Base-by-base conservation (phyloP, 2,797 vertebrate genomes). In the Sphaeramia orbicularis region DNA sequence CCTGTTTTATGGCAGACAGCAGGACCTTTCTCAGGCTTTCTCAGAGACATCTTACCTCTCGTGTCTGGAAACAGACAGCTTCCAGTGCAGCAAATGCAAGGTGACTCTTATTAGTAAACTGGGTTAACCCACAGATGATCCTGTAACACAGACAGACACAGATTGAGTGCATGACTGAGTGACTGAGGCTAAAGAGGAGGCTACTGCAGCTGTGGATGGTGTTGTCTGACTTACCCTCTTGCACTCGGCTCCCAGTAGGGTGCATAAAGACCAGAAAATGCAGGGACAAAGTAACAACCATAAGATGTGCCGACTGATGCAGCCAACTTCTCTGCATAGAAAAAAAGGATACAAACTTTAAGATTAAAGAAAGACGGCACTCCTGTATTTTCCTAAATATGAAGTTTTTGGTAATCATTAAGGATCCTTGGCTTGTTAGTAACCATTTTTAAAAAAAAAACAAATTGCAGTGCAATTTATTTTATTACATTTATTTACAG, bases 171-270 rank as follows among this genome's bases (percentile, higher is more conserved):
- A 36, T 11, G 18, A 58, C 2, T 13, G n/a, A 36, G 11, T 13
- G 14, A 24, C 10, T 13, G 13, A 37, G 7, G 16, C 12, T 47
- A 12, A 47, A 47, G 21, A 11, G 18, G 44, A 19, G 3, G 7
- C 16, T 5, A 6, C 10, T 8, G 21, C 8, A 21, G 21, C 4
- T 45, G 44, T 19, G 16, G 10, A 4, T 4, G 3, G 35, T 15
- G 21, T 1, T 37, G 11, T 1, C 0, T 5, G 13, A 43, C 93
- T 91, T 86, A 98, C 98, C 98, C 97, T 93, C 98, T 93, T 4
- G 98, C 98, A 54, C 96, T 99, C 41, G 97, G 96, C 74, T 99
- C 97, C 98, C 98, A 99, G 81, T 99, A 99, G 1, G 98, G 98
- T 6, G 97, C 98, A 13, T 99, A 99, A 37, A 99, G 93, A 54